Base-by-base conservation (phyloP, 2,888 invertebrate species). In the Arrhopalites spinosus region DNA sequence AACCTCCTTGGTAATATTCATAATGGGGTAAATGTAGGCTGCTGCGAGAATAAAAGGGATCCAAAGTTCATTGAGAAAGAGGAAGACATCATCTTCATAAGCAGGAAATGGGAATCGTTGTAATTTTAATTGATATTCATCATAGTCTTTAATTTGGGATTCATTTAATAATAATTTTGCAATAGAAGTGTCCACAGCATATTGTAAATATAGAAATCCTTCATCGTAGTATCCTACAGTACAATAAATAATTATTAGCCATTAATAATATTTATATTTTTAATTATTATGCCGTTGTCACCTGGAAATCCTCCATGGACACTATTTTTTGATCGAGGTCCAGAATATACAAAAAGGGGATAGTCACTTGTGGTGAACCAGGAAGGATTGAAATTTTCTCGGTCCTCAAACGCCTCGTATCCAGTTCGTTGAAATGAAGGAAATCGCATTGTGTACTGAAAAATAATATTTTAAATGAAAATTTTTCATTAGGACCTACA, bases 1-100 rank as follows among this genome's bases (percentile, higher is more conserved):
- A 36, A 93, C 88, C 64, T 89, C 89, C 85, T 92, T 91, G 0
- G 91, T 91, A 36, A 91, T 92, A 83, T 92, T 93, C 25, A 93
- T 90, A 73, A 91, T 91, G 0, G 92, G 90, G 84, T 94, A 93
- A 71, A 92, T 90, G 84, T 93, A 95, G 27, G 75, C 69, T 25
- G 77, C 25, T 74, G 75, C 73, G 23, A 77, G 64, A 20, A 80
- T 67, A n/a, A 77, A 53, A 1, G 78, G 76, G 2, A 80, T 50
- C 79, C 79, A 79, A n/a, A 70, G n/a, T n/a, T n/a, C n/a, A n/a
- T n/a, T n/a, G n/a, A n/a, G n/a, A n/a, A n/a, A n/a, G n/a, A n/a
- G n/a, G n/a, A 75, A 88, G 0, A 88, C 84, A 85, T 95, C 94
- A 27, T 88, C 86, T 0, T 90, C 85, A 85, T 90, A 94, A 0